These are phyloP conservation scores for Hypselothyrea guttata DNA, from an alignment of 2,888 invertebrate genomes.

Conservation along the genomic window DNA sequence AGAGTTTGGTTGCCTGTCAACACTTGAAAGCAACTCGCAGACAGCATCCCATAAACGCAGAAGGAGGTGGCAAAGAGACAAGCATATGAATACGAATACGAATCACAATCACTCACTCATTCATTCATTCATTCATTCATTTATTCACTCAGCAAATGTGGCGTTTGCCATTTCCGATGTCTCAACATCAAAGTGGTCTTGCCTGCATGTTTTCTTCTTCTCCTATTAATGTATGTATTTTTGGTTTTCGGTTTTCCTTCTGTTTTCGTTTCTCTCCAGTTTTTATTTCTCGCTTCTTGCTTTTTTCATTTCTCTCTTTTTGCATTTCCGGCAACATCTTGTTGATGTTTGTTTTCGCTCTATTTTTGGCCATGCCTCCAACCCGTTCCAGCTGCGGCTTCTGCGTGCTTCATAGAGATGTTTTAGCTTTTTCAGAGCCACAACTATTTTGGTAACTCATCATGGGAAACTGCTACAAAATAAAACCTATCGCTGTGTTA, in stretches of 20 bases:
- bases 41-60: conserved; percentile 18
- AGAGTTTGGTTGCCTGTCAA: conserved; percentile 34
- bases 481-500: too few relatives aligned
- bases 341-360: conserved; percentile 46
- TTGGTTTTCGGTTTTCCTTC: neutral
- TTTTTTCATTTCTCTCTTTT: conserved; percentile 18
- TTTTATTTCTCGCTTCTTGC: neutral
- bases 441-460: neutral
- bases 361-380: conserved; percentile 42
- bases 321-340: conserved; percentile 54
- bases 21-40: conserved; percentile 42
- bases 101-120: neutral
- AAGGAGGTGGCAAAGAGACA: neutral
- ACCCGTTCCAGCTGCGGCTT: conserved; percentile 20
- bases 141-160: conserved; percentile 22
- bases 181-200: conserved; percentile 45
- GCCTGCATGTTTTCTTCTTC: conserved; percentile 12
- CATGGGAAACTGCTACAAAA: too few relatives aligned
- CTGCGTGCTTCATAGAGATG: too few relatives aligned
- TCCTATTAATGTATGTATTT: neutral
- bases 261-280: neutral
- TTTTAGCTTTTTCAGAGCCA: too few relatives aligned
- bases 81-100: neutral
- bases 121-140: conserved; percentile 2
- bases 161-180: conserved; percentile 56